Percentiles rank a stretch among this genome's conserved stretches.
phyloP scores from a whole-genome alignment of 2,888 invertebrate genomes.

The Eupithecia exiguata region DNA sequence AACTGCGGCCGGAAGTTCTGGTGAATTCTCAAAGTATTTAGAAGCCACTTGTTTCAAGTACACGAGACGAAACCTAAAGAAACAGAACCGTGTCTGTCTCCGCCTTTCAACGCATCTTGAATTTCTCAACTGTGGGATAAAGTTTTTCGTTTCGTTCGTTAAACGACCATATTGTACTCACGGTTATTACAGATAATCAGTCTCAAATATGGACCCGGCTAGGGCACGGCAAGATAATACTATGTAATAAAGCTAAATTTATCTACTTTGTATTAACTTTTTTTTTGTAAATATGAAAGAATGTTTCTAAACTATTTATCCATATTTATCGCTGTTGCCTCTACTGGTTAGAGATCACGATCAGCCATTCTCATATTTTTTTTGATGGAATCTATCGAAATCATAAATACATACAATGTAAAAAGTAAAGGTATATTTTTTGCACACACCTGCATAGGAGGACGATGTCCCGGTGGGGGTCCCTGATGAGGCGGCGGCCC shows the following conservation, averaged over 20 bases:
- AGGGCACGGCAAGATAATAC: no score
- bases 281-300: no score
- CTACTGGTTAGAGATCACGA: neutral
- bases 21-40: conserved; percentile 6
- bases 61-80: neutral
- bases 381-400: neutral
- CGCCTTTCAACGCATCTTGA: neutral
- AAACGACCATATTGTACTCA: no score
- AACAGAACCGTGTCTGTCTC: neutral
- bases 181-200: no score
- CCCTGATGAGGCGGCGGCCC: conserved; percentile 84
- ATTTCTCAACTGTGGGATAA: neutral
- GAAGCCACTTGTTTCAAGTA: neutral
- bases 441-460: conserved; percentile 81
- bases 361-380: neutral
- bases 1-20: conserved; percentile 56
- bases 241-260: no score
- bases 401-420: neutral
- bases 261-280: no score
- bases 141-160: no score
- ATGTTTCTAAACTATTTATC: no score
- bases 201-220: no score
- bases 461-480: conserved; percentile 80
- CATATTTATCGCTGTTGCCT: neutral
- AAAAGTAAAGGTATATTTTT: neutral